phyloP scores from a whole-genome alignment of 1,140 invertebrate genomes.

The Sycobia sp. region DNA sequence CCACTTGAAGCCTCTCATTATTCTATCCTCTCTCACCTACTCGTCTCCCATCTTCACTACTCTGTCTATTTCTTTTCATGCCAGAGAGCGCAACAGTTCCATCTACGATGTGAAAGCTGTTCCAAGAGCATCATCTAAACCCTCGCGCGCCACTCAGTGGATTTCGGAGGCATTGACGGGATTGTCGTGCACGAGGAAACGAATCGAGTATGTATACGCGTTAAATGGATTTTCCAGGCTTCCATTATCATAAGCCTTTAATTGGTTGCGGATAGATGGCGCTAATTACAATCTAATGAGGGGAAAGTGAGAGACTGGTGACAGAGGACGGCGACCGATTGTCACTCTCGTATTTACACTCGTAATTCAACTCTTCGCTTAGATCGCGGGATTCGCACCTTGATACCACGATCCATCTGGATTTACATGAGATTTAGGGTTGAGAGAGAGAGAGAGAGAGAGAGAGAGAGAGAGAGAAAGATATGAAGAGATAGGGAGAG shows the following conservation, averaged over 20 bases:
- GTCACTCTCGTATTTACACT: no score
- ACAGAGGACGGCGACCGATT: slow-evolving; percentile 36
- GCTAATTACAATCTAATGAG: slow-evolving; percentile 45
- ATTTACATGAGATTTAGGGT: background rate
- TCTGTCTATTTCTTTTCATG: background rate
- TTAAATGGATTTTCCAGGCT: slow-evolving; percentile 40
- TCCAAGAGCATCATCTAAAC: no score
- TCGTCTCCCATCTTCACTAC: background rate
- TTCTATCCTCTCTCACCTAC: background rate
- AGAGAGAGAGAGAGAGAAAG: background rate
- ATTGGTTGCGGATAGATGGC: slow-evolving; percentile 41
- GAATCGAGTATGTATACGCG: slow-evolving; percentile 13
- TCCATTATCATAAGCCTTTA: slow-evolving; percentile 44
- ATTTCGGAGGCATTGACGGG: background rate
- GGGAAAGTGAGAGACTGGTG: no score
- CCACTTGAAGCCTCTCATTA: background rate
- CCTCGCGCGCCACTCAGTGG: background rate
- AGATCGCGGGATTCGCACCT: no score
- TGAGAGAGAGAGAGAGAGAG: background rate
- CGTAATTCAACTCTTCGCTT: background rate
- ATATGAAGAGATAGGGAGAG: no score
- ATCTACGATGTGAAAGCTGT: background rate
- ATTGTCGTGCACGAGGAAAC: background rate
- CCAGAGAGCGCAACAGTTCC: background rate
- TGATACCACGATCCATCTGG: background rate